Percentiles rank a stretch among this genome's conserved stretches.
Evolutionary conservation across 2,113 vertebrate species (phyloP).

Genomic region (Hippoglossus stenolepis): DNA sequence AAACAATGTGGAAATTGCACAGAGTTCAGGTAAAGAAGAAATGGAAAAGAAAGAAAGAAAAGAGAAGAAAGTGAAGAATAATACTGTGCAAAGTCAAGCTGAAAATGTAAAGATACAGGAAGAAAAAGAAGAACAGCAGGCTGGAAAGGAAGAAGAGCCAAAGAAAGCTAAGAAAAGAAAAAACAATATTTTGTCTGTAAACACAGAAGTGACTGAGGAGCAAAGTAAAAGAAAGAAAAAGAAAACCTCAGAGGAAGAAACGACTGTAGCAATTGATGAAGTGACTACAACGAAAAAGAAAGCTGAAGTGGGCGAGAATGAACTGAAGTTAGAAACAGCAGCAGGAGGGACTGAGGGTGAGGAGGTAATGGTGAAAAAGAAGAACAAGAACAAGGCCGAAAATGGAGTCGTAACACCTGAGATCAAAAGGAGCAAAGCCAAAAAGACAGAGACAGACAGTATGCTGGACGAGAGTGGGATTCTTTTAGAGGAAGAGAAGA

Average conservation of each 20-base stretch:
- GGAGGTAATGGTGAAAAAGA: slow-evolving; percentile 38
- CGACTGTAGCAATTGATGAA: neutral
- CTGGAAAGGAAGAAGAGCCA: neutral
- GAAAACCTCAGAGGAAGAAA: neutral
- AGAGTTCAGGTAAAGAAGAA: neutral
- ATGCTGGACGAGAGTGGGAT: neutral
- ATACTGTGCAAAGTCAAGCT: slow-evolving; percentile 5
- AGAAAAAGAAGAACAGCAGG: slow-evolving; percentile 20
- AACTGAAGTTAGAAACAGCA: neutral
- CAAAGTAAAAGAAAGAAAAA: slow-evolving; percentile 38
- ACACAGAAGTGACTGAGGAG: neutral
- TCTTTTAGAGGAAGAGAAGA: slow-evolving; percentile 1
- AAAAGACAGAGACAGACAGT: neutral
- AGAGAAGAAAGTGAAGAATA: slow-evolving; percentile 43
- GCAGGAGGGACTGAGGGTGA: neutral
- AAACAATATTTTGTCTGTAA: neutral
- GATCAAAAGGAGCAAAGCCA: slow-evolving; percentile 14
- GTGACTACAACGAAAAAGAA: slow-evolving; percentile 25
- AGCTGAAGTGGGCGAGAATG: neutral
- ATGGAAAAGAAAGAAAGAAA: slow-evolving; percentile 28
- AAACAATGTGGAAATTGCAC: slow-evolving; percentile 3
- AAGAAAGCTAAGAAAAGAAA: slow-evolving; percentile 58
- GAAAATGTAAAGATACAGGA: neutral
- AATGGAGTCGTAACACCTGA: neutral
- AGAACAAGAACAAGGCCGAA: slow-evolving; percentile 14